Base-by-base conservation (phyloP, 2,797 vertebrate genomes). In the Anolis apletophallus region DNA sequence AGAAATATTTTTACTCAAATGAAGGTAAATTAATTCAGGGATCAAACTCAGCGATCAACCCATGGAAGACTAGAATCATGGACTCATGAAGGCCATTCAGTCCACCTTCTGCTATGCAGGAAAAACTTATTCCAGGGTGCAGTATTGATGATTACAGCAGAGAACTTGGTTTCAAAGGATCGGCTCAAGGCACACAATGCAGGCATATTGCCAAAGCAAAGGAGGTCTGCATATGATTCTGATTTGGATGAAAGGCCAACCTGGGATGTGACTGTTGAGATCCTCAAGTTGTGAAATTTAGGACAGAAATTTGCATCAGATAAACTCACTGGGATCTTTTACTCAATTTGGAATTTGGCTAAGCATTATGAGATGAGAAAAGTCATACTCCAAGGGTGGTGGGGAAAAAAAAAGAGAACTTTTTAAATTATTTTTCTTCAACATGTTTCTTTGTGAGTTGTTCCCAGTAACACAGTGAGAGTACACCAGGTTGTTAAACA, bases 401-500 rank as follows among this genome's bases (percentile, higher is more conserved):
- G 67, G 59, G 23, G 23, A 61, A 61, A n/a, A 5, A 81, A 34
- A 84, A 77, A 76, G 19, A 17, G 34, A 54, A 34, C 29, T 52
- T 68, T 21, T 19, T 12, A 23, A 17, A 11, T 52, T 73, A 52
- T 29, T 21, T 68, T 34, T 21, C 19, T 34, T 36, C 67, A 61
- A 34, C 14, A 50, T 69, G 36, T 59, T n/a, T 71, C 67, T 59
- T 80, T 12, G 11, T 34, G 52, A 13, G 36, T 68, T 72, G 19
- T 80, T 79, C 54, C 36, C 34, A 71, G 50, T 40, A 85, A 85
- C 34, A 68, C 17, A 57, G 64, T 68, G 67, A 69, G 54, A 61
- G 8, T 64, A 73, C 9, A 40, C 36, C 68, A 73, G 12, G 29
- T 34, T 85, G 84, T 85, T 80, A 80, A 55, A 85, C 68, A 72